Evolutionary conservation across 53 echinoderm and acorn worm genomes (phyloP).

Genomic region (Paracentrotus lividus): DNA sequence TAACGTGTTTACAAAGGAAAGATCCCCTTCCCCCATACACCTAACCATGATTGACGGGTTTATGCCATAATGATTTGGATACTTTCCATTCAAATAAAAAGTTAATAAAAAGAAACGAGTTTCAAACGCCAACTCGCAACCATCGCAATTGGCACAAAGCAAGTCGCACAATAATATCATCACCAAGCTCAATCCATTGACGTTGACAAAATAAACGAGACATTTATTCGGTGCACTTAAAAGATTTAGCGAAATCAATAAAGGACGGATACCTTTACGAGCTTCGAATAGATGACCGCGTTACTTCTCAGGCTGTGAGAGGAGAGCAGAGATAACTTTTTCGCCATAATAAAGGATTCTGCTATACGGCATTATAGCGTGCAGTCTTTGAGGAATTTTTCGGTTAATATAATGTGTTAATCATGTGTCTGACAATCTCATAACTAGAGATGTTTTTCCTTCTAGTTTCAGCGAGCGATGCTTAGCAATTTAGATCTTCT

Average conservation of each 20-base stretch:
- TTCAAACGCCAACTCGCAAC: neutral
- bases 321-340: too few species aligned
- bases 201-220: neutral
- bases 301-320: too few species aligned
- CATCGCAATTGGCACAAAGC: slow-evolving; percentile 3
- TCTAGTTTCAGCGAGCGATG: too few species aligned
- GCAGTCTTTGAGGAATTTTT: too few species aligned
- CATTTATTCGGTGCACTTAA: slow-evolving; percentile 22
- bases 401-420: too few species aligned
- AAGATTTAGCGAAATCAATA: slow-evolving; percentile 2
- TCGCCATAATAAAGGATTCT: too few species aligned
- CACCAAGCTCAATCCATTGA: neutral
- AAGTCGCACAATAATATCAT: slow-evolving; percentile 12
- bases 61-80: neutral
- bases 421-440: too few species aligned
- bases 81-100: neutral
- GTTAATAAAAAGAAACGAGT: slow-evolving; percentile 2
- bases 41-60: neutral
- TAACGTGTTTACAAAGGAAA: too few species aligned
- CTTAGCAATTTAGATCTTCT: too few species aligned
- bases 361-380: too few species aligned
- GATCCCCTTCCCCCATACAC: neutral
- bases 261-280: neutral
- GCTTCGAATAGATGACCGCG: slow-evolving; percentile 14
- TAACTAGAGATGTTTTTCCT: too few species aligned